Percentiles rank a stretch among this genome's conserved stretches.
Conservation (phyloP, 1,140 invertebrate species). For the Hesperophylax magnus region DNA sequence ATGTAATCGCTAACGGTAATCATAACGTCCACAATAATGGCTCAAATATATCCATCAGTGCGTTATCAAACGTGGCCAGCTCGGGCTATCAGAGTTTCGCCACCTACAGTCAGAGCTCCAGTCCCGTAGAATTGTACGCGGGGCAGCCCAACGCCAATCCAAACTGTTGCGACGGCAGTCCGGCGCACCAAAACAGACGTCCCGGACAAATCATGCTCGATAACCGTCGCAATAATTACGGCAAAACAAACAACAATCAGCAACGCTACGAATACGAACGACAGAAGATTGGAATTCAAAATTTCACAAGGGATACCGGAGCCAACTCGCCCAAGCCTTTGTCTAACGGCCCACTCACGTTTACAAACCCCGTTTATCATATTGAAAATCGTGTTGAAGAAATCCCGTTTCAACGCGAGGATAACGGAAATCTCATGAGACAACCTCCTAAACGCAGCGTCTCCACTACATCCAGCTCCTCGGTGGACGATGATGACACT, state of each 20-base stretch:
- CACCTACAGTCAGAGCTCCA: conserved; percentile 90
- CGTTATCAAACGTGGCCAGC: conserved; percentile 86
- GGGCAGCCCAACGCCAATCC: conserved; percentile 59
- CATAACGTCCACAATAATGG: conserved; percentile 71
- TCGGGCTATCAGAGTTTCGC: conserved; percentile 93
- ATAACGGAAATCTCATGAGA: conserved; percentile 45
- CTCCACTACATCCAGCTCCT: conserved; percentile 68
- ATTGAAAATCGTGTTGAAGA: conserved; percentile 71
- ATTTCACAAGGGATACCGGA: conserved; percentile 69
- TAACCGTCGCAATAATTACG: conserved; percentile 64
- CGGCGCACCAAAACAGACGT: conserved; percentile 45
- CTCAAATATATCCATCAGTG: conserved; percentile 84
- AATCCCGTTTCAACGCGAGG: conserved; percentile 22
- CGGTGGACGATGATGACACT: conserved; percentile 70
- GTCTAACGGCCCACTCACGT: conserved; percentile 80
- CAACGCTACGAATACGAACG: conserved; percentile 70
- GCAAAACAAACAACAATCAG: conserved; percentile 69
- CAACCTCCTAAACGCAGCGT: conserved; percentile 51
- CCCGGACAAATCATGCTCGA: conserved; percentile 31
- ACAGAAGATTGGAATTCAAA: conserved; percentile 70
- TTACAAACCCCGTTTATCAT: conserved; percentile 90
- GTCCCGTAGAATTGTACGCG: conserved; percentile 83
- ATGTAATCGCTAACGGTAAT: conserved; percentile 66
- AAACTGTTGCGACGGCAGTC: conserved; percentile 51
- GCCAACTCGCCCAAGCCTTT: conserved; percentile 69